These are phyloP conservation scores for Vombatus ursinus DNA, from an alignment of 2,113 vertebrate species.

Conservation along the genomic window DNA sequence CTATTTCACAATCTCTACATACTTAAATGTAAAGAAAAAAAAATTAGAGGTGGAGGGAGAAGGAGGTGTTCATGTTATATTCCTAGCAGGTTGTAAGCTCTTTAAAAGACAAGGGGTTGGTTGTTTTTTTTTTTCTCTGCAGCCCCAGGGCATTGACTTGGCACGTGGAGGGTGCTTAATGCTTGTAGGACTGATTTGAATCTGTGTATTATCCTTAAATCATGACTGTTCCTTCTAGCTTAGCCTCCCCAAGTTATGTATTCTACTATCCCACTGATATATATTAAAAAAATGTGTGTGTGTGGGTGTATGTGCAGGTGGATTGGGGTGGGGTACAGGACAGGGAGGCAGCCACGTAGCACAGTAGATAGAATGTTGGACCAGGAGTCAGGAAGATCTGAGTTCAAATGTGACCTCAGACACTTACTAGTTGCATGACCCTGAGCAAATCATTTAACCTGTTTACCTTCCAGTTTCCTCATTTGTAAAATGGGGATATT, in stretches of 20 bases:
- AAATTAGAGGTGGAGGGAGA: too few relatives aligned
- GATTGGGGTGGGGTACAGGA: too few relatives aligned
- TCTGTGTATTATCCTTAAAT: background rate
- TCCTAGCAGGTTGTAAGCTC: too few relatives aligned
- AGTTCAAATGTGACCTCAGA: background rate
- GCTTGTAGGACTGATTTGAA: too few relatives aligned
- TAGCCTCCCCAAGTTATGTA: conserved; percentile 2
- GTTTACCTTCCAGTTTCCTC: background rate
- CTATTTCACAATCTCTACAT: too few relatives aligned
- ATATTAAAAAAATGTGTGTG: background rate
- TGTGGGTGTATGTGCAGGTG: conserved; percentile 19
- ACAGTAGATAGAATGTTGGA: background rate
- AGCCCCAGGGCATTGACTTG: too few relatives aligned
- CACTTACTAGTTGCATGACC: background rate
- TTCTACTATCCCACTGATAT: conserved; percentile 59
- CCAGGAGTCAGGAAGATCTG: too few relatives aligned
- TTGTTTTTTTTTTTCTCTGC: too few relatives aligned
- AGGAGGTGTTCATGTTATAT: too few relatives aligned
- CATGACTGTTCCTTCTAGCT: background rate
- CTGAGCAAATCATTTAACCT: background rate
- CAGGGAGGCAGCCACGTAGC: background rate
- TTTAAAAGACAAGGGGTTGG: too few relatives aligned
- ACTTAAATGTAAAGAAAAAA: too few relatives aligned
- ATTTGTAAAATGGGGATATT: background rate
- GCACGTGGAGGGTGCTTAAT: too few relatives aligned